phyloP scores from a whole-genome alignment of 2,797 vertebrate genomes.

The Malurus splendens region DNA sequence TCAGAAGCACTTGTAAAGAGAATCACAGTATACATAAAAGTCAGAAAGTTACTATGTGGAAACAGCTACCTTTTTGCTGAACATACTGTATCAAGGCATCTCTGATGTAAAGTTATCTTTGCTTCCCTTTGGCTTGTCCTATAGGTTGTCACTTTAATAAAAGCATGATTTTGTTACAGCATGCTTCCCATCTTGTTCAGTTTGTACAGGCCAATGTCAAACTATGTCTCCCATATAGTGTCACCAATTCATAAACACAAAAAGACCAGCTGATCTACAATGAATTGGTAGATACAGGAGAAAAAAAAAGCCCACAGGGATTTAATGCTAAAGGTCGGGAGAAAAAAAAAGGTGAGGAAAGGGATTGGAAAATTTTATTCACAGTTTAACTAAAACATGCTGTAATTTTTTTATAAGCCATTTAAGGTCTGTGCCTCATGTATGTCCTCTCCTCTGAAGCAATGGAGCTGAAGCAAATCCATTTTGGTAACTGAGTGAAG shows the following conservation, averaged over 20 bases:
- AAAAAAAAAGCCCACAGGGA: not conserved
- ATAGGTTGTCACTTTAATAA: not conserved
- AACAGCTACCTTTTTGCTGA: not conserved
- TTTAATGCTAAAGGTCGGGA: not conserved
- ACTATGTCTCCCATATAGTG: not conserved
- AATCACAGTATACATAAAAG: not conserved
- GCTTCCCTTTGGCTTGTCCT: not conserved
- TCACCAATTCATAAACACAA: not conserved
- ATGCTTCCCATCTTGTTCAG: not conserved
- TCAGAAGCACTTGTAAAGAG: not conserved
- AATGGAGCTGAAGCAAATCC: not conserved
- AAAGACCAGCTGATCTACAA: not conserved
- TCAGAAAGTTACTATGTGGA: not conserved
- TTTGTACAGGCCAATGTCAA: not conserved
- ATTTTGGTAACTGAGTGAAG: not conserved
- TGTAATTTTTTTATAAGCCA: not conserved
- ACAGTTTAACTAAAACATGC: not conserved
- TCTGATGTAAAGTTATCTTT: not conserved
- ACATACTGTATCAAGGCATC: not conserved
- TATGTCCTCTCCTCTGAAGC: not conserved
- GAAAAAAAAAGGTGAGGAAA: not conserved
- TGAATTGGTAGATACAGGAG: not conserved
- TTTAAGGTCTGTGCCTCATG: not conserved
- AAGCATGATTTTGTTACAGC: not conserved
- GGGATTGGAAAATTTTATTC: not conserved